Conservation (phyloP, 2,888 invertebrate species). For the Acleris sparsana region DNA sequence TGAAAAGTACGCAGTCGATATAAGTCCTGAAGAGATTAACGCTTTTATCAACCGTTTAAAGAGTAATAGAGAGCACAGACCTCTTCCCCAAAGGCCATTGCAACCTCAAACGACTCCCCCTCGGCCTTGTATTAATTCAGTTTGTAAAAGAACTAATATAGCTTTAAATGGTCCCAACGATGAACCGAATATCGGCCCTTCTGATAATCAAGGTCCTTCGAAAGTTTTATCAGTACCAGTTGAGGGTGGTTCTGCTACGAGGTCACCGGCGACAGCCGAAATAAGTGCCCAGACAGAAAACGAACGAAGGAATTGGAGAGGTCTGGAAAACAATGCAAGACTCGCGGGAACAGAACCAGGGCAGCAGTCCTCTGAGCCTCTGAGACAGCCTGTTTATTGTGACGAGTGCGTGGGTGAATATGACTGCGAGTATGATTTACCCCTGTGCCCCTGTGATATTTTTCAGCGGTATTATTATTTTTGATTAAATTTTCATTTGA, state of each 20-base stretch:
- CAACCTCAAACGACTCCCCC: background rate
- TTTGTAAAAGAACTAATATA: too few relatives aligned
- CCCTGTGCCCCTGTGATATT: conserved; percentile 2
- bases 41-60: conserved; percentile 53
- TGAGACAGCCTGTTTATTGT: conserved; percentile 4
- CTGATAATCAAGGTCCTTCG: background rate
- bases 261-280: background rate
- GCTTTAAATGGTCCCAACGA: too few relatives aligned
- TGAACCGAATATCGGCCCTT: background rate
- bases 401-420: conserved; percentile 14
- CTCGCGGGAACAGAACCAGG: background rate
- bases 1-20: conserved; percentile 48
- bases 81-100: background rate
- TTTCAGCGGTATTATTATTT: background rate
- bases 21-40: conserved; percentile 45
- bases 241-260: background rate
- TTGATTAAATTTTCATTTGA: background rate
- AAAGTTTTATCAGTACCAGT: background rate
- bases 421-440: conserved; percentile 14
- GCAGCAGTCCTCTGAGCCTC: background rate
- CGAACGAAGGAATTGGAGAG: background rate
- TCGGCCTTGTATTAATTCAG: too few relatives aligned
- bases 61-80: conserved; percentile 41
- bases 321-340: background rate
- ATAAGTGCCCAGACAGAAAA: background rate